Percentiles rank a stretch among this genome's conserved stretches.
Conservation (phyloP, 1,140 invertebrate genomes). For the Heliothis subflexa region DNA sequence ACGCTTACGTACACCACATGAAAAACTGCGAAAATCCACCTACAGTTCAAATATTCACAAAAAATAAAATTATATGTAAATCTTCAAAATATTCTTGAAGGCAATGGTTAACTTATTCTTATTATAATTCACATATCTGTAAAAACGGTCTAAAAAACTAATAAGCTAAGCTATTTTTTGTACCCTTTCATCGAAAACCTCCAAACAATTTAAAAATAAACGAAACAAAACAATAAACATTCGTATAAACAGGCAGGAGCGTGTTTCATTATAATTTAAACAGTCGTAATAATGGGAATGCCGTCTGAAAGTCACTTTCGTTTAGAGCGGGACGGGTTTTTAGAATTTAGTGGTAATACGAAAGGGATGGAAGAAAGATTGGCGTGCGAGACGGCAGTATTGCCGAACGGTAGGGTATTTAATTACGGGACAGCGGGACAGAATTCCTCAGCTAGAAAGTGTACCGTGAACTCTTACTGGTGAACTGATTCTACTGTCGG, state of each 20-base stretch:
- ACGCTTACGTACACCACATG: neutral
- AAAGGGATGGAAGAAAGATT: constrained; percentile 34
- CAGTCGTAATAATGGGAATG: constrained; percentile 51
- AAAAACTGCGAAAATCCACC: neutral
- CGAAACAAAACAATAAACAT: constrained; percentile 12
- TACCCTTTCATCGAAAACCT: neutral
- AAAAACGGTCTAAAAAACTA: neutral
- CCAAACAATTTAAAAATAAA: constrained; percentile 10
- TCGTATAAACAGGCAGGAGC: constrained; percentile 35
- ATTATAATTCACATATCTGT: too few relatives aligned
- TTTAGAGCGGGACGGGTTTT: constrained; percentile 21
- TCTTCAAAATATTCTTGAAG: too few relatives aligned
- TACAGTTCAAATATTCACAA: neutral
- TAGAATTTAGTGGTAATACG: neutral
- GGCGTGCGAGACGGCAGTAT: constrained; percentile 50
- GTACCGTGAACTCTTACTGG: constrained; percentile 8
- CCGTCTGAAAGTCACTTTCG: constrained; percentile 52
- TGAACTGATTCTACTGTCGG: constrained; percentile 1
- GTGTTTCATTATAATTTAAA: constrained; percentile 52
- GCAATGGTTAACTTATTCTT: too few relatives aligned
- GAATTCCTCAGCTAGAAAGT: constrained; percentile 51
- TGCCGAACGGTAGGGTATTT: constrained; percentile 40
- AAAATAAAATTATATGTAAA: too few relatives aligned
- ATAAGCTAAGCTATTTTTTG: neutral
- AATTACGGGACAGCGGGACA: constrained; percentile 50